Evolutionary conservation across 2,888 invertebrate species (phyloP).

Genomic region (Saturnia pavonia): DNA sequence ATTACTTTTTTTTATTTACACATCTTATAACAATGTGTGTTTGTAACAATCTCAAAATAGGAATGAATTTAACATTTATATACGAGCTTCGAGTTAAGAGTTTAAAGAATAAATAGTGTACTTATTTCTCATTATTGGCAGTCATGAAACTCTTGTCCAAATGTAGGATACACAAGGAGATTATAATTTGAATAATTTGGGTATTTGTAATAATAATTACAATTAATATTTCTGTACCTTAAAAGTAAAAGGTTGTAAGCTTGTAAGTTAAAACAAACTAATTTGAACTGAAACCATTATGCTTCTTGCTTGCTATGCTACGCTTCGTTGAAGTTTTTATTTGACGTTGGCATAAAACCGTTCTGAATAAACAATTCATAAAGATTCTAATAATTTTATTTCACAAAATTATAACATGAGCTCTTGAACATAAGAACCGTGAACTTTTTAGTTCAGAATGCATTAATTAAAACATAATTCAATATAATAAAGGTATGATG

Average conservation of each 20-base stretch:
- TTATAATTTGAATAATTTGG: not conserved
- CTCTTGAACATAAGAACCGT: not conserved
- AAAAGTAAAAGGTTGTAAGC: no score
- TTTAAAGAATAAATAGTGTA: not conserved
- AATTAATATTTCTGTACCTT: no score
- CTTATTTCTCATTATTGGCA: not conserved
- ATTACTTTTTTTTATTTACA: not conserved
- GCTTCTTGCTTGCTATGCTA: no score
- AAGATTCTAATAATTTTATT: not conserved
- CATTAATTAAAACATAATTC: conserved; percentile 45
- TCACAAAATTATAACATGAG: not conserved
- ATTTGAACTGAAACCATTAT: no score
- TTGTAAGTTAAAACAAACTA: no score
- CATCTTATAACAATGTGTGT: not conserved
- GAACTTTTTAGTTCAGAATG: conserved; percentile 39
- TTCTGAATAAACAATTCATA: not conserved
- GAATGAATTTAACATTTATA: not conserved
- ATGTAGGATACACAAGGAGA: not conserved
- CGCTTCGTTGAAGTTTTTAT: no score
- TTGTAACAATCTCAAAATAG: not conserved
- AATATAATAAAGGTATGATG: conserved; percentile 37
- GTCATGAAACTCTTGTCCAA: not conserved
- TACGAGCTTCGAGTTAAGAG: not conserved
- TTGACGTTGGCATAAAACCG: not conserved
- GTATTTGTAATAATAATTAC: not conserved